Evolutionary conservation across 1,140 invertebrate genomes (phyloP).

Genomic region (Ladona fulva): DNA sequence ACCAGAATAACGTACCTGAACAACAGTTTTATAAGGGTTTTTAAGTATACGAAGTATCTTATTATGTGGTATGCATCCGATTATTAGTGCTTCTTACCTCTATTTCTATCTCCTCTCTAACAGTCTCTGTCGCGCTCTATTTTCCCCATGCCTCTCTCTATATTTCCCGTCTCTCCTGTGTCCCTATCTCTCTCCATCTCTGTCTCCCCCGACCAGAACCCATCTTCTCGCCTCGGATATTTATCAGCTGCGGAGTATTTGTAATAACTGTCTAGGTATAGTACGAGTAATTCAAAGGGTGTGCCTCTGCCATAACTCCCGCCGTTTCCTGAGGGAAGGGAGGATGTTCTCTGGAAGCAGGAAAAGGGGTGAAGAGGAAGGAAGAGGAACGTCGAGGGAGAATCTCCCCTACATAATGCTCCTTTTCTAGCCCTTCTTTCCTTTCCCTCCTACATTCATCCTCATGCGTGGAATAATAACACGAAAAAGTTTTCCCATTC

Average conservation of each 20-base stretch:
- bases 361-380: not conserved
- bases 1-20: no score
- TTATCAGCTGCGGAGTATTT: conserved; percentile 5
- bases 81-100: no score
- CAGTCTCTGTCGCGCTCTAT: no score
- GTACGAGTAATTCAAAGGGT: not conserved
- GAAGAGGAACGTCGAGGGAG: not conserved
- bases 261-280: not conserved
- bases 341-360: not conserved
- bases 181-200: not conserved
- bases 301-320: not conserved
- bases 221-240: not conserved
- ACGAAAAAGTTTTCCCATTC: not conserved
- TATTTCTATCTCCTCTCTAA: no score
- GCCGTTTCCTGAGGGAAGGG: not conserved
- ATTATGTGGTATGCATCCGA: no score
- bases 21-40: no score
- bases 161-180: not conserved
- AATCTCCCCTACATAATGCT: not conserved
- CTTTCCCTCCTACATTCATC: not conserved
- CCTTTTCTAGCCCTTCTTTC: not conserved
- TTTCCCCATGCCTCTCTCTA: not conserved
- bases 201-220: not conserved
- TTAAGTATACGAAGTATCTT: no score
- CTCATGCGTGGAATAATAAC: not conserved